Evolutionary conservation across 2,797 vertebrate genomes (phyloP).

Genomic region (Eleutherodactylus coqui): DNA sequence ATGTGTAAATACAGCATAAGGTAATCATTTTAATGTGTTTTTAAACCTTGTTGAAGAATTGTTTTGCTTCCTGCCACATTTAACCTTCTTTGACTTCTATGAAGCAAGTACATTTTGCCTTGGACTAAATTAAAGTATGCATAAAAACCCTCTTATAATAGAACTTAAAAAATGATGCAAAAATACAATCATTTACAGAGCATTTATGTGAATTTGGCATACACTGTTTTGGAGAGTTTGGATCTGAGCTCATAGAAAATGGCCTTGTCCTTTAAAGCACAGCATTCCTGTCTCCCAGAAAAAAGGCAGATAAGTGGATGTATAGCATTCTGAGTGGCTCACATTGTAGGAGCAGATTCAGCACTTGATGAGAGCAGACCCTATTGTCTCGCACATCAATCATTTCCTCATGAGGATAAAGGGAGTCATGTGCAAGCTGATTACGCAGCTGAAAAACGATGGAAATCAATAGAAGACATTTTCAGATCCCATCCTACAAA

Average conservation of each 20-base stretch:
- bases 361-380: conserved; percentile 11
- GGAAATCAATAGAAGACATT: conserved; percentile 54
- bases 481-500: conserved; percentile 50
- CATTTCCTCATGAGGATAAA: conserved; percentile 49
- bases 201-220: neutral
- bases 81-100: no score
- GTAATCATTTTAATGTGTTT: no score
- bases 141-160: neutral
- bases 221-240: neutral
- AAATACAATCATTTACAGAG: neutral
- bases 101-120: no score
- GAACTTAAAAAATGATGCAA: neutral
- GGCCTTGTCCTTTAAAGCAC: neutral
- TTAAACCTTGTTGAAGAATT: no score
- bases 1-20: no score
- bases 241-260: neutral
- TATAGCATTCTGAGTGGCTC: conserved; percentile 14
- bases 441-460: conserved; percentile 43
- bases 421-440: conserved; percentile 41
- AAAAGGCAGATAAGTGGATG: conserved; percentile 21
- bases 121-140: no score
- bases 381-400: conserved; percentile 52
- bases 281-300: neutral
- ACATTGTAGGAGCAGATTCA: conserved; percentile 27
- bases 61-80: no score